Evolutionary conservation across 2,797 vertebrate species (phyloP).

Genomic region (Cygnus olor): DNA sequence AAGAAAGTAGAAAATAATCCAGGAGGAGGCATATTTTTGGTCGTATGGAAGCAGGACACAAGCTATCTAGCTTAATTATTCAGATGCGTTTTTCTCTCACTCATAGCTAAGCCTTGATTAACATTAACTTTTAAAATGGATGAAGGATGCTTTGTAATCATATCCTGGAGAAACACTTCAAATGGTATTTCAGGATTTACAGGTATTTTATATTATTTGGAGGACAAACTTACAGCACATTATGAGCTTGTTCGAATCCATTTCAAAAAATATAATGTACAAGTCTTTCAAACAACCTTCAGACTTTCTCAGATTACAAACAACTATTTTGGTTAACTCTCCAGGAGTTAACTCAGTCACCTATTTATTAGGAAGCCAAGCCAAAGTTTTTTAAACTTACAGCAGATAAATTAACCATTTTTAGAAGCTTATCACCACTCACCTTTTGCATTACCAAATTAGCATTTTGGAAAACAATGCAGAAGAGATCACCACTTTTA

Average conservation of each 20-base stretch:
- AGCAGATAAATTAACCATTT: background rate
- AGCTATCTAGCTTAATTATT: background rate
- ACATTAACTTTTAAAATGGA: constrained; percentile 17
- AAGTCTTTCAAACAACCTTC: constrained; percentile 47
- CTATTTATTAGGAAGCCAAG: constrained; percentile 13
- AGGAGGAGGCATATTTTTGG: background rate
- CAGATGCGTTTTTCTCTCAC: background rate
- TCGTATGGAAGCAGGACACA: background rate
- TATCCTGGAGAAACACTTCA: background rate
- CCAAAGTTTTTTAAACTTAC: background rate
- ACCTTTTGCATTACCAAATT: background rate
- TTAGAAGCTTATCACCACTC: background rate
- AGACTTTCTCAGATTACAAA: constrained; percentile 38
- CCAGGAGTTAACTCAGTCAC: background rate
- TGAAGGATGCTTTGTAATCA: background rate
- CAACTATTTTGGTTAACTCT: constrained; percentile 14
- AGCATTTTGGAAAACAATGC: background rate
- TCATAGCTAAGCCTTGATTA: constrained; percentile 21
- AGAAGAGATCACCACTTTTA: background rate
- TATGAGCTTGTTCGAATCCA: background rate
- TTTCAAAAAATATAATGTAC: background rate
- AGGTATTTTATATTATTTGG: background rate
- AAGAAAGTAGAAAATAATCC: background rate
- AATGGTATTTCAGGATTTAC: background rate
- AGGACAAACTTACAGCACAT: background rate